Conservation (phyloP, 2,888 invertebrate species). For the Tetheella fluctuosa region DNA sequence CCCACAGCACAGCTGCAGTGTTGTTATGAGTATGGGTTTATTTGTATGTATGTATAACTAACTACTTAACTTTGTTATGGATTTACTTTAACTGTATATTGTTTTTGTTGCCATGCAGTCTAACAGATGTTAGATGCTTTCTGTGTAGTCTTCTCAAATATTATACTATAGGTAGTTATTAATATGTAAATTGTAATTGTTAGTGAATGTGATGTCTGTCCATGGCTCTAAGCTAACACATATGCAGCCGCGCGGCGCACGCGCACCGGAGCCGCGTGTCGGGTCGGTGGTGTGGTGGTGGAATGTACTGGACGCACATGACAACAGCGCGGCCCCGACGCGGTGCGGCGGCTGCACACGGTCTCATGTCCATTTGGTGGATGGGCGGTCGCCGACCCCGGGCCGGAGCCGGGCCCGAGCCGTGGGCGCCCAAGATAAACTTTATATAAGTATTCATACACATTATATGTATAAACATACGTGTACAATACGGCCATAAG, state of each 20-base stretch:
- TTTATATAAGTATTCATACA: slow-evolving; percentile 44
- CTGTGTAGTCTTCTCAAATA: too few species aligned
- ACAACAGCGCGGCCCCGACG: slow-evolving; percentile 10
- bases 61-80: not conserved
- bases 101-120: not conserved
- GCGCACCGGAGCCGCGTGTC: too few species aligned
- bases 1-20: not conserved
- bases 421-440: slow-evolving; percentile 37
- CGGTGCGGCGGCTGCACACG: slow-evolving; percentile 28
- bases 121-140: too few species aligned
- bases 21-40: not conserved
- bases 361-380: slow-evolving; percentile 45
- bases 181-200: too few species aligned
- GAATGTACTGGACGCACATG: too few species aligned
- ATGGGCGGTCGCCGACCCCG: slow-evolving; percentile 43
- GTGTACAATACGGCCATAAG: slow-evolving; percentile 28
- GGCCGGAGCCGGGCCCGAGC: slow-evolving; percentile 18
- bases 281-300: too few species aligned
- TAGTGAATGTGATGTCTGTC: too few species aligned
- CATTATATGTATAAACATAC: slow-evolving; percentile 29
- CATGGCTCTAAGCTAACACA: too few species aligned
- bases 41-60: not conserved
- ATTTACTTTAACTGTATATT: not conserved
- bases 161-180: too few species aligned
- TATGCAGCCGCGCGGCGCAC: too few species aligned